These are phyloP conservation scores for Philereme transversata DNA, from an alignment of 2,888 invertebrate genomes.

Conservation along the genomic window DNA sequence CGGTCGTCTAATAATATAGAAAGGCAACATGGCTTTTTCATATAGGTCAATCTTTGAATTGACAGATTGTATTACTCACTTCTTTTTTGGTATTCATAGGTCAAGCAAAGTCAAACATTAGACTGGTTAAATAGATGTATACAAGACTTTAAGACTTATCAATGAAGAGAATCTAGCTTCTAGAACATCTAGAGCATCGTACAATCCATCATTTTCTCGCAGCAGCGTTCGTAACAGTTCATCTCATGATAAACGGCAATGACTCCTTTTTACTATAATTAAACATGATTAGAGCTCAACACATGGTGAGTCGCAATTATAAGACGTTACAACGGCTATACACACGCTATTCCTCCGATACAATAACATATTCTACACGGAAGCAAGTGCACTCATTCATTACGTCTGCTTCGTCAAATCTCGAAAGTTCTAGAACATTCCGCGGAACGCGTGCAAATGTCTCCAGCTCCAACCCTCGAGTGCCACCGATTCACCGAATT, in stretches of 20 bases:
- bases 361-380: constrained; percentile 69
- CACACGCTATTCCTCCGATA: constrained; percentile 68
- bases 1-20: too few relatives aligned
- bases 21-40: too few relatives aligned
- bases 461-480: constrained; percentile 53
- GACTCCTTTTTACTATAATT: constrained; percentile 78
- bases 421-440: constrained; percentile 15
- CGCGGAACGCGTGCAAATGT: constrained; percentile 55
- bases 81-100: too few relatives aligned
- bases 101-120: too few relatives aligned
- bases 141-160: too few relatives aligned
- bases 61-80: too few relatives aligned
- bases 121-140: too few relatives aligned
- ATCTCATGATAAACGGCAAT: constrained; percentile 82
- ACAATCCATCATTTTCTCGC: constrained; percentile 69
- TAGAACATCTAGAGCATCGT: constrained; percentile 37
- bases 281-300: constrained; percentile 81
- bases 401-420: constrained; percentile 30
- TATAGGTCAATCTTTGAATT: too few relatives aligned
- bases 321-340: constrained; percentile 77
- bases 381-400: constrained; percentile 62
- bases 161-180: too few relatives aligned
- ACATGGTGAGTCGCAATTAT: constrained; percentile 79
- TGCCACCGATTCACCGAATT: constrained; percentile 59
- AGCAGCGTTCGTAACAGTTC: constrained; percentile 76